Conservation (phyloP, 1,140 invertebrate species). For the Panagrolaimus sp. region DNA sequence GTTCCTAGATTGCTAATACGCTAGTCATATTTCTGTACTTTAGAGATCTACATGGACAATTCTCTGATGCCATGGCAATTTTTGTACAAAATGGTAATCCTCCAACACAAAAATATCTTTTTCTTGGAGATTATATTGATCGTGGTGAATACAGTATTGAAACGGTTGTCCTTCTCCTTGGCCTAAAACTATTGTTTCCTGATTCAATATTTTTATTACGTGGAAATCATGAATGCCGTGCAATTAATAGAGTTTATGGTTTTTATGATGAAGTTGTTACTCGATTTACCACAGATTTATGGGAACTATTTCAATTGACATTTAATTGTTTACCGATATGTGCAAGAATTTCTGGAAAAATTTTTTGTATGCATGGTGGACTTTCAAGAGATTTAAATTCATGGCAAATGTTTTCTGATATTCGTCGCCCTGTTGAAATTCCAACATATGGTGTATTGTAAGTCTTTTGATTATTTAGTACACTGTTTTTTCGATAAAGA, state of each 20-base stretch:
- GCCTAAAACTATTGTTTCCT: conserved; percentile 90
- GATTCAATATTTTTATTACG: conserved; percentile 93
- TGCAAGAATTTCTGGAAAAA: conserved; percentile 82
- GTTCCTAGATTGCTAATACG: no score
- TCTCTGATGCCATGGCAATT: conserved; percentile 6
- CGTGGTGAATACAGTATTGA: conserved; percentile 96
- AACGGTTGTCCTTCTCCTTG: conserved; percentile 92
- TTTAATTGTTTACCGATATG: conserved; percentile 93
- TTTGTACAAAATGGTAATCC: conserved; percentile 18
- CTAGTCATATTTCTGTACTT: no score
- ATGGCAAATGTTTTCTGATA: conserved; percentile 77
- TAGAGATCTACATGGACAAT: conserved; percentile 17
- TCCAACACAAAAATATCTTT: conserved; percentile 5
- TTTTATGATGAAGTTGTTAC: conserved; percentile 89
- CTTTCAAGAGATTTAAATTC: conserved; percentile 81
- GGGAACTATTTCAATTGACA: conserved; percentile 88
- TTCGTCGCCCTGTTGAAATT: conserved; percentile 86
- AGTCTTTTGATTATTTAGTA: conserved; percentile 61
- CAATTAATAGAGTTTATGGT: conserved; percentile 99
- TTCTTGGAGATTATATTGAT: conserved; percentile 62
- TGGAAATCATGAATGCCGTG: conserved; percentile 89
- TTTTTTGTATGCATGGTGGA: conserved; percentile 88
- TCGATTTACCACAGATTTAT: conserved; percentile 63
- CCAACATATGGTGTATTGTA: conserved; percentile 79
- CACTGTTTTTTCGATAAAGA: conserved; percentile 68